Conservation (phyloP, 2,113 vertebrate genomes). For the Cisticola juncidis region DNA sequence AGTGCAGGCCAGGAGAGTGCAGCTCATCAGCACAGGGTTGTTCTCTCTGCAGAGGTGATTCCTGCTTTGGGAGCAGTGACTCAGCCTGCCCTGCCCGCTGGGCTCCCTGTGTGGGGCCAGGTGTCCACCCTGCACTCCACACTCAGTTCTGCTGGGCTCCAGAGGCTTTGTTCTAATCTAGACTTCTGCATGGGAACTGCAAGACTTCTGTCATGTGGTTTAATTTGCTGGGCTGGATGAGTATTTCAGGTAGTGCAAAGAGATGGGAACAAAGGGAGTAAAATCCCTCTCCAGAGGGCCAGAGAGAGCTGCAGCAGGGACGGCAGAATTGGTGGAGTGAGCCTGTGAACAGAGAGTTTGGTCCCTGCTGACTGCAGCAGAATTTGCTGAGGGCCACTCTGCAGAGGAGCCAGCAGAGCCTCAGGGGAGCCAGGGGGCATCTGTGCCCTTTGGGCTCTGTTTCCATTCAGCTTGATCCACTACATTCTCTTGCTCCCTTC, state of each 20-base stretch:
- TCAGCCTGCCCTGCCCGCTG: background rate
- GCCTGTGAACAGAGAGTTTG: background rate
- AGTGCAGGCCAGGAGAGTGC: background rate
- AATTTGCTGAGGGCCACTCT: rapidly evolving
- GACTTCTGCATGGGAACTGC: background rate
- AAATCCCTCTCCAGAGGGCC: background rate
- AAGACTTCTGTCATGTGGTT: background rate
- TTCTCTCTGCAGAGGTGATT: background rate
- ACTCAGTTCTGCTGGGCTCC: background rate
- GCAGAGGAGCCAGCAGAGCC: background rate
- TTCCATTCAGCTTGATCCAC: background rate
- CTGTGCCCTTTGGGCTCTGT: background rate
- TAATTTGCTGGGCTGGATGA: background rate
- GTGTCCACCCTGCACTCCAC: background rate
- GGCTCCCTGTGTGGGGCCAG: background rate
- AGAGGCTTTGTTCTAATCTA: background rate
- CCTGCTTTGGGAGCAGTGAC: background rate
- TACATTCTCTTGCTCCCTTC: background rate
- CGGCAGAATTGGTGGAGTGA: background rate
- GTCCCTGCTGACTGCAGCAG: background rate
- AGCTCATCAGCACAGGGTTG: background rate
- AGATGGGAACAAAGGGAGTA: background rate
- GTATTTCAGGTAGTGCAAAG: background rate
- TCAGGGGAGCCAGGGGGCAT: background rate
- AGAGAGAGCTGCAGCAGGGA: background rate